Evolutionary conservation across 23 tunicate species (phyloP), one percentile per base, ranked within the genome.

Genomic region (Diplosoma virens): DNA sequence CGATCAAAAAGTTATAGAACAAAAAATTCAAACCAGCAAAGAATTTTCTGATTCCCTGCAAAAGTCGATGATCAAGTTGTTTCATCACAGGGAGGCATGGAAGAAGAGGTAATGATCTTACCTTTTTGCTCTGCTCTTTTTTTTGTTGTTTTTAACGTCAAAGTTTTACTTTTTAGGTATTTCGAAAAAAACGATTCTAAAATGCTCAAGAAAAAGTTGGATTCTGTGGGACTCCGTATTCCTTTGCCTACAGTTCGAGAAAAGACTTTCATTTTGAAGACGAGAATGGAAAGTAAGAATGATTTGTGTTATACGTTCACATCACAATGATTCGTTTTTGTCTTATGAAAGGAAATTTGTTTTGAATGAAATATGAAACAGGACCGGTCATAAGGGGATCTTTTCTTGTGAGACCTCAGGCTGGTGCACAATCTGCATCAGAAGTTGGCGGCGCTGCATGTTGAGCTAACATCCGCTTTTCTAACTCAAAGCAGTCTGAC

Each of bases 191-290:
- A 82, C 1, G 97, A 90, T 31, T 75, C 89, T 1, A 88, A 79
- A n/a, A 63, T 76, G 9, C 34, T 90, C 29, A 61, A 68, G 25
- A 56, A 73, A 5, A 52, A 73, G 36, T 58, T 83, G 48, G 80
- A 84, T 26, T 30, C 58, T 11, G 84, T 69, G 28, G 67, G 79
- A 75, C 58, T 90, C 3, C 81, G 91, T 46, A 79, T 90, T 75
- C 97, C 89, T 47, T 84, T 79, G 0, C 97, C 97, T 25, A 68
- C 89, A 23, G 84, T 90, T 30, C 78, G 89, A 1, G 97, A 90
- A 79, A 90, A 90, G 59, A 90, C 89, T 56, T 90, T 90, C 64
- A 75, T 90, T 41, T 68, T 90, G 17, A 90, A 81, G 54, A 60
- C 97, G 18, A 65, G 89, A 37, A 55, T 67, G 37, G 89, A 90